Percentiles rank a stretch among this genome's conserved stretches.
phyloP scores from a whole-genome alignment of 2,797 vertebrate genomes.

The Chanos chanos region DNA sequence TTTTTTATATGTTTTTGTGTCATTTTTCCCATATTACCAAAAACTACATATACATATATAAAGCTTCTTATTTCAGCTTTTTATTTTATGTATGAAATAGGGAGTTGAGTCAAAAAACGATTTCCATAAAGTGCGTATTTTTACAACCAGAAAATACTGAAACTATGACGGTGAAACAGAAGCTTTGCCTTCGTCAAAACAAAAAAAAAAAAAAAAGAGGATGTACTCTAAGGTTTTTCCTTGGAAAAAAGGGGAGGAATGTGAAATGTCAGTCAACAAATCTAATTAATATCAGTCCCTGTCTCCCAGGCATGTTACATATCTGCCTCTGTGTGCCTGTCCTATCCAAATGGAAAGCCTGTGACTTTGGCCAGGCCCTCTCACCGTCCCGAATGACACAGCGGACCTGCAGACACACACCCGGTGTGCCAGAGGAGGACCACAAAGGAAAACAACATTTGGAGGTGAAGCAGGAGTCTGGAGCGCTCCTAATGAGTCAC shows the following conservation, averaged over 20 bases:
- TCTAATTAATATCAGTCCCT: slow-evolving; percentile 41
- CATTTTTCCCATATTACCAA: no score
- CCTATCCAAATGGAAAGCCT: slow-evolving; percentile 22
- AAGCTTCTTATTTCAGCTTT: no score
- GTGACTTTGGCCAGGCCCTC: slow-evolving; percentile 22
- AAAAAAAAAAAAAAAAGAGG: slow-evolving; percentile 16
- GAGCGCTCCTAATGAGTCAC: slow-evolving; percentile 29
- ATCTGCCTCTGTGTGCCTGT: slow-evolving; percentile 1
- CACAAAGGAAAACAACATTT: slow-evolving; percentile 25
- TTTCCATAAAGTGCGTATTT: no score
- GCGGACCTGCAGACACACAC: slow-evolving; percentile 24
- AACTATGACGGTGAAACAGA: not conserved
- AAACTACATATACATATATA: no score
- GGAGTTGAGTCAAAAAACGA: no score
- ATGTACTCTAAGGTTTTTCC: slow-evolving; percentile 29
- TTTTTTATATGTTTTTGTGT: no score
- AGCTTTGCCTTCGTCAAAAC: slow-evolving; percentile 16
- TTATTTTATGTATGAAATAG: no score
- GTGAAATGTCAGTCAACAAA: slow-evolving; percentile 41
- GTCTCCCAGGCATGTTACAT: slow-evolving; percentile 24
- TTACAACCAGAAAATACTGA: not conserved
- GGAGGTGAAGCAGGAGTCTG: slow-evolving; percentile 34
- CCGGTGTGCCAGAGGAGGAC: slow-evolving; percentile 17
- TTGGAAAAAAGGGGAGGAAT: slow-evolving; percentile 23
- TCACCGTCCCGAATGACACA: slow-evolving; percentile 41